phyloP scores from a whole-genome alignment of 1,140 invertebrate genomes.

The Drosophila sulfurigaster region DNA sequence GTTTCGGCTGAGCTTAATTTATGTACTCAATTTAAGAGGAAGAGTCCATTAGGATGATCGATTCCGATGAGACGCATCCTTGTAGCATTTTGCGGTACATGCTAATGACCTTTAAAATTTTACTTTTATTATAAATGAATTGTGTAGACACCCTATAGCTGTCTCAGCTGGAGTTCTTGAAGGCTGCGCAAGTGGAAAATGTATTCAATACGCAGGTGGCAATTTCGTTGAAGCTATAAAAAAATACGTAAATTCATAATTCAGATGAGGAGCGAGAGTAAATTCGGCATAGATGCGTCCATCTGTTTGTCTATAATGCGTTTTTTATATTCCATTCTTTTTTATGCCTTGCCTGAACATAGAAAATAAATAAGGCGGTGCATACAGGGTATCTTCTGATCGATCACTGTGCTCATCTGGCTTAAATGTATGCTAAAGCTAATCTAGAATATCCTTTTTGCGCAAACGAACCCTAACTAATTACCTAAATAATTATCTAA shows the following conservation, averaged over 20 bases:
- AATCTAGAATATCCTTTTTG: constrained; percentile 11
- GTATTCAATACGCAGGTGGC: not conserved
- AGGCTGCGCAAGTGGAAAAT: not conserved
- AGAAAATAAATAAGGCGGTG: not conserved
- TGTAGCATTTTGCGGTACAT: not conserved
- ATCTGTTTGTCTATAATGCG: not conserved
- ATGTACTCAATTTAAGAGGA: constrained; percentile 5
- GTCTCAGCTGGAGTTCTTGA: not conserved
- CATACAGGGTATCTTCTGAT: not conserved
- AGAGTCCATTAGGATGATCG: constrained; percentile 8
- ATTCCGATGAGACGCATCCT: not conserved
- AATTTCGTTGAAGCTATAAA: not conserved
- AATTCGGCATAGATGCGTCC: not conserved
- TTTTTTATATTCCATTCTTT: not conserved
- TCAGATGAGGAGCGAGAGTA: not conserved
- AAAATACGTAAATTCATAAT: not conserved
- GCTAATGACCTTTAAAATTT: constrained; percentile 10
- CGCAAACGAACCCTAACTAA: constrained; percentile 24
- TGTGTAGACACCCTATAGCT: not conserved
- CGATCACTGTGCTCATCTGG: not conserved
- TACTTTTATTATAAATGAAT: not conserved
- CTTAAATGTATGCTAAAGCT: constrained; percentile 6
- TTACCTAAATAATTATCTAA: constrained; percentile 33
- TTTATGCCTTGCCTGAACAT: not conserved
- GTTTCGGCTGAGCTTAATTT: constrained; percentile 13